Percentiles rank a stretch among this genome's conserved stretches.
phyloP scores from a whole-genome alignment of 2,888 invertebrate species.

The Ceratothoa steindachneri region DNA sequence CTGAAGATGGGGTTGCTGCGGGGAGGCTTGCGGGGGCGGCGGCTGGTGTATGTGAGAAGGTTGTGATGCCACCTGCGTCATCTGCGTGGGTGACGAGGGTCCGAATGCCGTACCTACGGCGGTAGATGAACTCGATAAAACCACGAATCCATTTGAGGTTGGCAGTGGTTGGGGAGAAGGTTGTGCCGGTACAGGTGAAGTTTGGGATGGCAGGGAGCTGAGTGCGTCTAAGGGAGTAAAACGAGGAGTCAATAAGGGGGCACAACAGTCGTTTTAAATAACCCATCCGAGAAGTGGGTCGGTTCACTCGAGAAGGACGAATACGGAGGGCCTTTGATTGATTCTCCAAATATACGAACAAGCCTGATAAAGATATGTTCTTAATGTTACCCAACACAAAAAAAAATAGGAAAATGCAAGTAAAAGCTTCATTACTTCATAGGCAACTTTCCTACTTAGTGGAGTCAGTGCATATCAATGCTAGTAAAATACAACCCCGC shows the following conservation, averaged over 20 bases:
- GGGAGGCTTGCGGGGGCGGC: background rate
- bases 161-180: slow-evolving; percentile 18
- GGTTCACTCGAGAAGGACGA: too few relatives aligned
- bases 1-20: slow-evolving; percentile 22
- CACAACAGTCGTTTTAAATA: too few relatives aligned
- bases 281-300: too few relatives aligned
- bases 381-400: background rate
- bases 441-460: too few relatives aligned
- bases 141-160: background rate
- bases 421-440: too few relatives aligned
- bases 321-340: too few relatives aligned
- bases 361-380: background rate
- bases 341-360: too few relatives aligned
- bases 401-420: too few relatives aligned
- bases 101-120: slow-evolving; percentile 3
- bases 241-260: too few relatives aligned
- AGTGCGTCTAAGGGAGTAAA: background rate
- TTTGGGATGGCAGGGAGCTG: slow-evolving; percentile 13
- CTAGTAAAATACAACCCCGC: too few relatives aligned
- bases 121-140: slow-evolving; percentile 7
- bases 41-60: background rate
- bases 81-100: background rate
- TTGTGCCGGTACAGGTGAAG: background rate
- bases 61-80: background rate
- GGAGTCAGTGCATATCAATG: too few relatives aligned